These are phyloP conservation scores for Acrocephalus scirpaceus DNA, from an alignment of 2,797 vertebrate genomes.

Conservation along the genomic window DNA sequence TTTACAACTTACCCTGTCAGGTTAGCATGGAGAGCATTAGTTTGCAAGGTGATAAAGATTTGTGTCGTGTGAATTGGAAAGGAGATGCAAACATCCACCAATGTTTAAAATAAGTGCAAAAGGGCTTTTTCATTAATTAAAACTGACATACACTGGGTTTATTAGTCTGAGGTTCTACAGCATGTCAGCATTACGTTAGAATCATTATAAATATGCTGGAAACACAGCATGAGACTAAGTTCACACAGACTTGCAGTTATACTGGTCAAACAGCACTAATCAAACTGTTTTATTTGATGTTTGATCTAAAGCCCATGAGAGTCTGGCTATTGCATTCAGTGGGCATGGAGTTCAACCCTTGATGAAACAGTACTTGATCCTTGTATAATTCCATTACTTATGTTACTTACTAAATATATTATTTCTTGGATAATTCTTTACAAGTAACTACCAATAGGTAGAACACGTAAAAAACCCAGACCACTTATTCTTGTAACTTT, in stretches of 20 bases:
- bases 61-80: background rate
- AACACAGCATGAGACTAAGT: background rate
- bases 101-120: background rate
- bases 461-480: background rate
- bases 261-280: constrained; percentile 22
- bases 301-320: constrained; percentile 6
- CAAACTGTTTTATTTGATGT: constrained; percentile 22
- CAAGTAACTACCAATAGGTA: background rate
- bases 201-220: background rate
- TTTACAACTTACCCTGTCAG: background rate
- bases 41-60: background rate
- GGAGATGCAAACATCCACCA: background rate
- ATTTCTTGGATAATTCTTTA: background rate
- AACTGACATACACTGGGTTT: background rate
- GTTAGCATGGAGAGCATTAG: background rate
- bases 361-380: constrained; percentile 5
- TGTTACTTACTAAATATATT: background rate
- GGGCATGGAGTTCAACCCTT: background rate
- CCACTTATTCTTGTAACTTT: background rate
- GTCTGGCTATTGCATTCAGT: background rate
- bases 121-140: background rate
- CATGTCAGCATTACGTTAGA: background rate
- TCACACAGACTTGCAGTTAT: background rate
- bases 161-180: background rate
- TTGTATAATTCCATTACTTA: background rate